Conservation (phyloP, 2,888 invertebrate species). For the Ceramica pisi region DNA sequence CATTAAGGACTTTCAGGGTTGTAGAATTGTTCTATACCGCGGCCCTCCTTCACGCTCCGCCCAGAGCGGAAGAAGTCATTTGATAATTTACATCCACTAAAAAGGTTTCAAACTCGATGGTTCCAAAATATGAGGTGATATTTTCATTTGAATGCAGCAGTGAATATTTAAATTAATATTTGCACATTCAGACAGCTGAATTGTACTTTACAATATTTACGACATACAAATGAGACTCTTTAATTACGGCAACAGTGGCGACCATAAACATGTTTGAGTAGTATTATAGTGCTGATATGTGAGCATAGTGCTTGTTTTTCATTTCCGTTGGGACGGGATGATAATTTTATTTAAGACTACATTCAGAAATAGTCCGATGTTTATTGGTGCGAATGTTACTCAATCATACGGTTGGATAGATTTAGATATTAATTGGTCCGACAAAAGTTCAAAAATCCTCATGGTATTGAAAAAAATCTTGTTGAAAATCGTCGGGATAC, state of each 20-base stretch:
- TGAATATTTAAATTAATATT: not conserved
- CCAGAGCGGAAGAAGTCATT: not conserved
- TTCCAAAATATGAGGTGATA: constrained; percentile 2
- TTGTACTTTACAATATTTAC: constrained; percentile 28
- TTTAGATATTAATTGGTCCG: not conserved
- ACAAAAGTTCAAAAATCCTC: not conserved
- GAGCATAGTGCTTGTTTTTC: constrained; percentile 11
- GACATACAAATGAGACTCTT: constrained; percentile 32
- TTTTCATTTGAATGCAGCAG: not conserved
- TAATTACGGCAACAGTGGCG: constrained; percentile 26
- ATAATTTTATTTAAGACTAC: constrained; percentile 6
- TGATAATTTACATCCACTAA: not conserved
- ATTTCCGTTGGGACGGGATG: constrained; percentile 1
- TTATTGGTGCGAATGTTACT: not conserved
- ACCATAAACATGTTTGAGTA: constrained; percentile 39
- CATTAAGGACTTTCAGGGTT: too few species aligned
- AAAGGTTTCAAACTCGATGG: not conserved
- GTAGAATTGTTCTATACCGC: too few species aligned
- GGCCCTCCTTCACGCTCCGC: not conserved
- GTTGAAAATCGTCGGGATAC: not conserved
- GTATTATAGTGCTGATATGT: constrained; percentile 26
- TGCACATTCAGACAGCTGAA: not conserved
- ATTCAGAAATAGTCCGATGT: not conserved
- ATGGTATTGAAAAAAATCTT: not conserved
- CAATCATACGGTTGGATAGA: not conserved